phyloP scores from a whole-genome alignment of 2,888 invertebrate species.

The Anoncus sp. region DNA sequence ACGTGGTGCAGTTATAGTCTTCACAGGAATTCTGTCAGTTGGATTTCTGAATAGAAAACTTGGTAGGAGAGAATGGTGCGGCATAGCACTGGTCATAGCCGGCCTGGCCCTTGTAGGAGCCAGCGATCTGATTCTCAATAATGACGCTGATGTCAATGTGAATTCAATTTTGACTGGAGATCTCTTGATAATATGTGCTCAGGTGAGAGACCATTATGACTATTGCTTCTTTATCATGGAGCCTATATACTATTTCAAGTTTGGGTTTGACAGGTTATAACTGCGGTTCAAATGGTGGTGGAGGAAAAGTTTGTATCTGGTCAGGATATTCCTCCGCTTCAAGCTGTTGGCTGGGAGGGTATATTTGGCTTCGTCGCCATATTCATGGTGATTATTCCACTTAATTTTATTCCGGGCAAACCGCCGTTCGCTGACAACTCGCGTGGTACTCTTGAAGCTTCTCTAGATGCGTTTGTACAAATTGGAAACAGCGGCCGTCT shows the following conservation, averaged over 20 bases:
- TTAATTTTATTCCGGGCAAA: slow-evolving; percentile 92
- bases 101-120: slow-evolving; percentile 90
- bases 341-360: slow-evolving; percentile 98
- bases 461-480: slow-evolving; percentile 93
- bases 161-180: slow-evolving; percentile 94
- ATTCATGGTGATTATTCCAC: slow-evolving; percentile 88
- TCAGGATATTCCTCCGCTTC: slow-evolving; percentile 94
- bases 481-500: slow-evolving; percentile 88
- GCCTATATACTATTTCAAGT: slow-evolving; percentile 10
- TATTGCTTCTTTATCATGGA: neutral
- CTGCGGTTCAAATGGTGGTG: slow-evolving; percentile 96
- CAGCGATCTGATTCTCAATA: slow-evolving; percentile 87
- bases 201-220: slow-evolving; percentile 77
- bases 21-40: slow-evolving; percentile 94
- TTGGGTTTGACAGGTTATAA: slow-evolving; percentile 87
- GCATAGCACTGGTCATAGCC: slow-evolving; percentile 89
- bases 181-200: slow-evolving; percentile 89
- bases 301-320: slow-evolving; percentile 96
- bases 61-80: slow-evolving; percentile 89
- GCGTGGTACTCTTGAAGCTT: slow-evolving; percentile 91
- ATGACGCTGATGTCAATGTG: slow-evolving; percentile 81
- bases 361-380: slow-evolving; percentile 89
- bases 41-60: slow-evolving; percentile 90
- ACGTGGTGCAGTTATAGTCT: slow-evolving; percentile 94
- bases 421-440: slow-evolving; percentile 91